A percentile compares a stretch with the other conserved stretches of the same genome.
These are phyloP conservation scores for Mimas tiliae DNA, from an alignment of 2,888 invertebrate genomes.

Conservation along the genomic window DNA sequence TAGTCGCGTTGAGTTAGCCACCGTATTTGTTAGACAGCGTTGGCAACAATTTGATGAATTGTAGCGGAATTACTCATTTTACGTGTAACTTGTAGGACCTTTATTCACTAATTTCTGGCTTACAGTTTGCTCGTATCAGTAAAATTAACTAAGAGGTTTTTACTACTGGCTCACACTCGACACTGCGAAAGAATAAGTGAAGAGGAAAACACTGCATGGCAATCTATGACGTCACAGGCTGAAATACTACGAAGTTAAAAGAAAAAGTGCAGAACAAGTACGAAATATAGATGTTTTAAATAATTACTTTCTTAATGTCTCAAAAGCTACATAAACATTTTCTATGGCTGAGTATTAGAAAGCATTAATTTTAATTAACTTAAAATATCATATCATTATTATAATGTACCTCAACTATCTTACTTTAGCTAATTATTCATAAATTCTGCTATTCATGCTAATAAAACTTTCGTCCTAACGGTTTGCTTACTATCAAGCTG, in stretches of 20 bases:
- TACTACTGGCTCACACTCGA: neutral
- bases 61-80: conserved; percentile 22
- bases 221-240: neutral
- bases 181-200: neutral
- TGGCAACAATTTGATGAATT: conserved; percentile 21
- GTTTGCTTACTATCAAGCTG: no score
- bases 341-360: no score
- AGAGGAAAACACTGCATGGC: neutral
- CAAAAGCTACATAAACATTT: no score
- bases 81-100: conserved; percentile 9
- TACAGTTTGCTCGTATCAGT: conserved; percentile 2
- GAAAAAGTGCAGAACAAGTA: neutral
- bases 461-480: no score
- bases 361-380: no score
- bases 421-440: no score
- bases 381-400: no score
- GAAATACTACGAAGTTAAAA: neutral
- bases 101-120: conserved; percentile 3
- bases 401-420: no score
- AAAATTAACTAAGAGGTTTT: conserved; percentile 9
- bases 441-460: no score
- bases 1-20: conserved; percentile 22
- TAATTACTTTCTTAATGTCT: no score
- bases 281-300: no score
- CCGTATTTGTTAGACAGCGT: conserved; percentile 18